Conservation (phyloP, 2,113 vertebrate genomes). For the Miniopterus natalensis region DNA sequence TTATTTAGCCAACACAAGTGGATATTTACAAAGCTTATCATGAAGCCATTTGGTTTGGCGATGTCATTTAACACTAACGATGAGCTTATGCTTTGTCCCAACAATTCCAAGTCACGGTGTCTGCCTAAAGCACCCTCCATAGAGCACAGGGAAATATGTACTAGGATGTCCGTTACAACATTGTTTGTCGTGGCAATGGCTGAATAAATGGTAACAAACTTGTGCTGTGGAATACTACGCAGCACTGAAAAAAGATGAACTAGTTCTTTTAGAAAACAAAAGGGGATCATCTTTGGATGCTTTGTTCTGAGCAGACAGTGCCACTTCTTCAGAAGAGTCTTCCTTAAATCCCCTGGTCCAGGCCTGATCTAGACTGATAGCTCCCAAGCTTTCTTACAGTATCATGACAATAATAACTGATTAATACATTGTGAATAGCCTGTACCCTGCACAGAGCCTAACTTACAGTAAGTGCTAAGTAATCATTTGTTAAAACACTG, state of each 20-base stretch:
- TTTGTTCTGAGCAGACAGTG: neutral
- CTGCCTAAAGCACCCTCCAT: neutral
- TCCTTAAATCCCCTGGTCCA: neutral
- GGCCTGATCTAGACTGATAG: neutral
- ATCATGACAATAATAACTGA: neutral
- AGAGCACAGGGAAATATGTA: neutral
- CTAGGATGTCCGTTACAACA: neutral
- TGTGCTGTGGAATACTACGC: neutral
- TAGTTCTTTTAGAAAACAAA: neutral
- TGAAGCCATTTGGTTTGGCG: slow-evolving; percentile 63
- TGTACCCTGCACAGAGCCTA: neutral
- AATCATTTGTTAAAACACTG: neutral
- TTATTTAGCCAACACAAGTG: slow-evolving; percentile 63
- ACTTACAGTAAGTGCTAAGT: neutral
- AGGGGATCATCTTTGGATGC: neutral
- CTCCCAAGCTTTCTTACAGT: neutral
- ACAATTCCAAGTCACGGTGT: slow-evolving; percentile 30
- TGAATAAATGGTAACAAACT: neutral
- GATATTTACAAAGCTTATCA: slow-evolving; percentile 68
- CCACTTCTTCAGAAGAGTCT: neutral
- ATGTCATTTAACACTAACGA: slow-evolving; percentile 49
- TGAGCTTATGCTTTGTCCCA: slow-evolving; percentile 43
- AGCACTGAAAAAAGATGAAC: neutral
- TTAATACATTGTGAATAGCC: neutral
- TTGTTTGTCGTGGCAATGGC: neutral